phyloP scores from a whole-genome alignment of 2,113 vertebrate genomes.

The Sceloporus tristichus region DNA sequence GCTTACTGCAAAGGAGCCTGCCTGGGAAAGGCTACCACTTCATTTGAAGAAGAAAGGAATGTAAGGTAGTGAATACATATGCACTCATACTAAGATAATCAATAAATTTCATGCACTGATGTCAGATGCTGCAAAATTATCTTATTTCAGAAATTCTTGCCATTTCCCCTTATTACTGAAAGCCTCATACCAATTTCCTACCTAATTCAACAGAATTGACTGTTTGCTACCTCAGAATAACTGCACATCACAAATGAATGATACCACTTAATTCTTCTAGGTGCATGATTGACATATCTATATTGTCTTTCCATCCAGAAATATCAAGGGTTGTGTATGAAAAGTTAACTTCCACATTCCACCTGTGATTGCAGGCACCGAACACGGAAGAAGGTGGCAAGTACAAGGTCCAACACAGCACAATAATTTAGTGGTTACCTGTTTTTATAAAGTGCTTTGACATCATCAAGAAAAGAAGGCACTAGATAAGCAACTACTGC shows the following conservation, averaged over 20 bases:
- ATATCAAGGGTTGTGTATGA: neutral
- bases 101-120: neutral
- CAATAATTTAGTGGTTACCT: conserved; percentile 11
- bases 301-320: neutral
- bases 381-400: neutral
- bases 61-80: neutral
- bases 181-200: neutral
- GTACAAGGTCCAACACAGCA: neutral
- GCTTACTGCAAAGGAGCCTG: neutral
- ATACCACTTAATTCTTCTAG: neutral
- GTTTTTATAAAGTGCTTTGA: conserved; percentile 29
- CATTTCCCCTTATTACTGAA: neutral
- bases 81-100: neutral
- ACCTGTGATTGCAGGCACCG: neutral
- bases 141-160: neutral
- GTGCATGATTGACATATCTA: neutral
- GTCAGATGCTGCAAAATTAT: neutral
- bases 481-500: conserved; percentile 37
- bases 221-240: neutral
- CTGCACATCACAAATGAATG: neutral
- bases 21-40: neutral
- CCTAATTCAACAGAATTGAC: neutral
- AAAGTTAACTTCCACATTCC: neutral
- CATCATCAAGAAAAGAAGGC: conserved; percentile 35
- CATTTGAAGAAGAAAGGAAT: neutral